A percentile compares a stretch with the other conserved stretches of the same genome.
phyloP scores from a whole-genome alignment of 1,140 invertebrate species.

The Acromyrmex echinatior region DNA sequence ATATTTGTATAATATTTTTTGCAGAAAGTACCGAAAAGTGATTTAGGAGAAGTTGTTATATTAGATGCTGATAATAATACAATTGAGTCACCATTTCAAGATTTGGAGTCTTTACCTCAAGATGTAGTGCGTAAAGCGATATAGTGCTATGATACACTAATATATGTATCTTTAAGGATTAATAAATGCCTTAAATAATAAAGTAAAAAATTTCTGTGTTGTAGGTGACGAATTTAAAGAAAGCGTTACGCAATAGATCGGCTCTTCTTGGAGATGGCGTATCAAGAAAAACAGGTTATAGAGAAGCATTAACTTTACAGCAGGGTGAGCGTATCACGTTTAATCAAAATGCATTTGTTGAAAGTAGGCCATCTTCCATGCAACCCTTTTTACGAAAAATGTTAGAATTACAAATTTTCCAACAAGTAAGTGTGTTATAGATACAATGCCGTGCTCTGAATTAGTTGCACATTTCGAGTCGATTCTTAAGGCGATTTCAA shows the following conservation, averaged over 20 bases:
- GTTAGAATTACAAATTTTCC: conserved; percentile 97
- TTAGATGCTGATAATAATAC: conserved; percentile 96
- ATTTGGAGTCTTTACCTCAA: conserved; percentile 93
- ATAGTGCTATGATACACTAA: conserved; percentile 35
- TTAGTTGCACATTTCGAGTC: too few relatives aligned
- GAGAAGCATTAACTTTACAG: conserved; percentile 94
- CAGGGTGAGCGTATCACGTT: conserved; percentile 95
- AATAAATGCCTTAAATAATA: conserved; percentile 70
- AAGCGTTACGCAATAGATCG: conserved; percentile 90
- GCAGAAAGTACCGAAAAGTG: conserved; percentile 90
- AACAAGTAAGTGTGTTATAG: conserved; percentile 89
- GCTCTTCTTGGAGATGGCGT: conserved; percentile 94
- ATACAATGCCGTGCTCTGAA: not conserved
- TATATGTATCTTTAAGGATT: conserved; percentile 53
- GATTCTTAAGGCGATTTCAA: too few relatives aligned
- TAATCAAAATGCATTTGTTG: conserved; percentile 94
- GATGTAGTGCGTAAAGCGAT: conserved; percentile 90
- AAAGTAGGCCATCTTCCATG: conserved; percentile 92
- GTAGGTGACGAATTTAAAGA: conserved; percentile 90
- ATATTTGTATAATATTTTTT: not conserved
- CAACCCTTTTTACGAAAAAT: conserved; percentile 96
- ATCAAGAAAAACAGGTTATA: too few relatives aligned
- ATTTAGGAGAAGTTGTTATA: conserved; percentile 96
- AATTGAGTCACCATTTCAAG: conserved; percentile 95
- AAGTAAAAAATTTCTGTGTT: conserved; percentile 78